A percentile compares a stretch with the other conserved stretches of the same genome.
These are phyloP conservation scores for Ophioderma brevispina DNA, from an alignment of 35 echinoderm and acorn worm species.

Conservation along the genomic window DNA sequence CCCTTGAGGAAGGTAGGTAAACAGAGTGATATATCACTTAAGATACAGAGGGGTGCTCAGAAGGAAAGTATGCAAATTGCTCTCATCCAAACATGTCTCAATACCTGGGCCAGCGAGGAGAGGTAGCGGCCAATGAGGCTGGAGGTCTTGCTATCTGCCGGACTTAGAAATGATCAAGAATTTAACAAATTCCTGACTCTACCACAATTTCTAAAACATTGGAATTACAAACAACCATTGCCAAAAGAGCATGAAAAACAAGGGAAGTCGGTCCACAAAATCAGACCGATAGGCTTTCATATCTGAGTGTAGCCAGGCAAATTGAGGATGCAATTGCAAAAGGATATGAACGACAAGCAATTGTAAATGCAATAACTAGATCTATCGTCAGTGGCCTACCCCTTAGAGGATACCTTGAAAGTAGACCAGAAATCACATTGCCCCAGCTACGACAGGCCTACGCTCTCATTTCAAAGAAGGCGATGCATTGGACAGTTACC, in stretches of 20 bases:
- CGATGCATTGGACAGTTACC: slow-evolving; percentile 37
- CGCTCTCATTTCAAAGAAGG: slow-evolving; percentile 44
- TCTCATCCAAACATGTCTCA: too few species aligned
- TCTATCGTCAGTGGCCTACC: neutral
- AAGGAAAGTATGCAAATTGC: too few species aligned
- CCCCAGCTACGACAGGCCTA: slow-evolving; percentile 11
- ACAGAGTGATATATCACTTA: too few species aligned
- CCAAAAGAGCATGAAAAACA: slow-evolving; percentile 36
- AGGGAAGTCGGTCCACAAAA: slow-evolving; percentile 33
- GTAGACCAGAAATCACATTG: slow-evolving; percentile 12
- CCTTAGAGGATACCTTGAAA: slow-evolving; percentile 18
- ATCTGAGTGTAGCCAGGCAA: slow-evolving; percentile 3
- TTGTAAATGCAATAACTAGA: slow-evolving; percentile 29
- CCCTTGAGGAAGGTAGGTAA: too few species aligned
- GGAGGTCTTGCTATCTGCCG: too few species aligned
- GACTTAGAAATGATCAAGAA: too few species aligned
- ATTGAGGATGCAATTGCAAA: slow-evolving; percentile 31
- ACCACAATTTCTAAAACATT: too few species aligned
- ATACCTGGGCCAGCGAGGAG: too few species aligned
- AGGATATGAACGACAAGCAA: neutral
- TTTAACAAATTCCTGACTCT: too few species aligned
- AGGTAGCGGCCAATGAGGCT: too few species aligned
- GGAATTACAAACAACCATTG: too few species aligned
- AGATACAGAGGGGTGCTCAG: too few species aligned
- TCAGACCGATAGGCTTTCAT: slow-evolving; percentile 26